phyloP scores from a whole-genome alignment of 2,888 invertebrate genomes.

The Ochropacha duplaris region DNA sequence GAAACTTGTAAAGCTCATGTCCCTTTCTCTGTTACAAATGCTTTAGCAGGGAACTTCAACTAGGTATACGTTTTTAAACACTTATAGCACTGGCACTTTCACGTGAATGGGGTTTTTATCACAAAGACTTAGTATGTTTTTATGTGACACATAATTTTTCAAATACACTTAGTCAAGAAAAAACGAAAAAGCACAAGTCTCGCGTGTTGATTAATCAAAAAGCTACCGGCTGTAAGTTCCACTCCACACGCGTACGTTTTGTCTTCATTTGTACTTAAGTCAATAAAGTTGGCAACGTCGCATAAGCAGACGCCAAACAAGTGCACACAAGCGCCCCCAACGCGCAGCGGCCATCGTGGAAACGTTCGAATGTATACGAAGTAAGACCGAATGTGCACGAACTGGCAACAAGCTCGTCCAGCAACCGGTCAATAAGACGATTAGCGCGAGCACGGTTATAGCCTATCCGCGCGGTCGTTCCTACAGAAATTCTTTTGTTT shows the following conservation, averaged over 20 bases:
- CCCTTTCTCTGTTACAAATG: slow-evolving; percentile 39
- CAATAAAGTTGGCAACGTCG: slow-evolving; percentile 83
- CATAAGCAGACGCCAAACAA: slow-evolving; percentile 81
- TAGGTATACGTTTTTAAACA: slow-evolving; percentile 33
- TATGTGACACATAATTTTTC: slow-evolving; percentile 47
- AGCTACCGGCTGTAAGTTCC: slow-evolving; percentile 77
- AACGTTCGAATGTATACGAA: slow-evolving; percentile 67
- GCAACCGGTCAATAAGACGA: slow-evolving; percentile 82
- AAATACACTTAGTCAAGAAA: slow-evolving; percentile 28
- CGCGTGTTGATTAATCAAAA: slow-evolving; percentile 57
- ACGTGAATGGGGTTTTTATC: slow-evolving; percentile 52
- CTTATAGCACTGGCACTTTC: slow-evolving; percentile 45
- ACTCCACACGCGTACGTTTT: slow-evolving; percentile 81
- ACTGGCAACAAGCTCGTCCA: slow-evolving; percentile 77
- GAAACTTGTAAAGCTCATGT: slow-evolving; percentile 59
- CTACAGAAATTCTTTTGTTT: slow-evolving; percentile 63
- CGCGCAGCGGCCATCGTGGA: slow-evolving; percentile 77
- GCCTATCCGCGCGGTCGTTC: slow-evolving; percentile 37
- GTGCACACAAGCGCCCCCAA: slow-evolving; percentile 80
- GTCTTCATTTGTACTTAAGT: slow-evolving; percentile 78
- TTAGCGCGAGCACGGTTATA: slow-evolving; percentile 69
- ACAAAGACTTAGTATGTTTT: slow-evolving; percentile 67
- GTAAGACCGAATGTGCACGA: slow-evolving; percentile 70
- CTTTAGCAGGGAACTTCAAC: slow-evolving; percentile 26
- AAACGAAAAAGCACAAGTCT: slow-evolving; percentile 48